These are phyloP conservation scores for Umimayanthus chanpuru DNA, from an alignment of 92 coral and sea anemone species.

Conservation along the genomic window DNA sequence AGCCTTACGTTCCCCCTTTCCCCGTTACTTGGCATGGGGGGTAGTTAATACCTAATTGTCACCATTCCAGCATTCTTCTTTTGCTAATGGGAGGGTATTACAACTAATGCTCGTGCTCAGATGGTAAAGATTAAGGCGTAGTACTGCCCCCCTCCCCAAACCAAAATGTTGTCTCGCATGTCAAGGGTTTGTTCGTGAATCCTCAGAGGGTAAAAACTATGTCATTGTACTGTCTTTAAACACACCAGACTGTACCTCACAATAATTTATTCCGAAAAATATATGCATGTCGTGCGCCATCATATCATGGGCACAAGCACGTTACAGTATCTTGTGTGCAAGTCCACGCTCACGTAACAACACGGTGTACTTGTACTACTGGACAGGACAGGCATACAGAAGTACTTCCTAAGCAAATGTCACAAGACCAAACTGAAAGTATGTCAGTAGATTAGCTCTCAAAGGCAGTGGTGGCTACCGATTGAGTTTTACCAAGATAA, in stretches of 20 bases:
- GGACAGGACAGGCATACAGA: slow-evolving; percentile 26
- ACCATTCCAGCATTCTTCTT: too few relatives aligned
- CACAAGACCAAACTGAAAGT: slow-evolving; percentile 25
- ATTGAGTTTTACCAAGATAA: background rate
- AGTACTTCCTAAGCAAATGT: slow-evolving; percentile 6
- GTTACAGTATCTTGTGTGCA: slow-evolving; percentile 19
- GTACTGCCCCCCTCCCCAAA: too few relatives aligned
- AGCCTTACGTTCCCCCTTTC: too few relatives aligned
- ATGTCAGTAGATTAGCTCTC: slow-evolving; percentile 42
- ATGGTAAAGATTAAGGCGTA: too few relatives aligned
- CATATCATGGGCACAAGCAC: background rate
- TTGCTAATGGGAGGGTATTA: too few relatives aligned
- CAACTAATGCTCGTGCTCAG: too few relatives aligned
- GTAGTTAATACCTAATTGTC: too few relatives aligned
- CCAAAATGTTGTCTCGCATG: too few relatives aligned
- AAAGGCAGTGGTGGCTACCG: background rate
- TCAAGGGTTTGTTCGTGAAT: too few relatives aligned
- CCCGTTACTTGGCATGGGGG: too few relatives aligned
- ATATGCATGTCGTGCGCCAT: slow-evolving; percentile 33
- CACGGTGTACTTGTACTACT: background rate
- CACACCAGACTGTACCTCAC: slow-evolving; percentile 31
- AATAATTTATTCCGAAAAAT: slow-evolving; percentile 51
- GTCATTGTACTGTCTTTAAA: background rate
- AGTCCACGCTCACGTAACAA: background rate
- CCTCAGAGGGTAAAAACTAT: too few relatives aligned